Evolutionary conservation across 2,797 vertebrate species (phyloP), one percentile per base, ranked within the genome.

Genomic region (Schizopygopsis pylzovi): DNA sequence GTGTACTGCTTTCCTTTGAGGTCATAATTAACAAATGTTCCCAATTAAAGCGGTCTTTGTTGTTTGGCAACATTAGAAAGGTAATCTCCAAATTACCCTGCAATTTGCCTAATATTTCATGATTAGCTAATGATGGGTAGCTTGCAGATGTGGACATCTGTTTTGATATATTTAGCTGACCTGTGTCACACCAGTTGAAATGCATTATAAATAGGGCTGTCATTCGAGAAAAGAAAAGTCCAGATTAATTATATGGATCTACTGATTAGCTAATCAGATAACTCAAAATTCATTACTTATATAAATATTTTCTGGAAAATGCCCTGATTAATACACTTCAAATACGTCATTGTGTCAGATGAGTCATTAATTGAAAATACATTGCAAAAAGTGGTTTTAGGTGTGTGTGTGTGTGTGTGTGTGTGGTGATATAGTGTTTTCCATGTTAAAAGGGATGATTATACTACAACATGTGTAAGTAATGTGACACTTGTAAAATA

Each of bases 81-180:
- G 88, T 93, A 93, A 94, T 93, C 92, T 93, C 65, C 90, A 93
- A 95, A 94, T 94, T 83, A 87, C 92, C 78, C 88, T n/a, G 87
- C 87, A 93, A 88, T 93, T 94, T 90, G 89, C 87, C 88, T 89
- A 89, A 93, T 91, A 93, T 92, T 88, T 78, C 89, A 90, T 93
- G 91, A 93, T 93, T 93, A 85, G 90, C 84, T 92, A 91, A 84
- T 93, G 89, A 91, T 83, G 87, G 91, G 89, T 89, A 89, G 86
- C 83, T 83, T 82, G 90, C 93, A 94, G 93, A 93, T 94, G 93
- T 94, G 91, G 86, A 90, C 85, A 89, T 89, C 86, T 88, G 82
- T 87, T 76, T 86, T 86, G 82, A 86, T 91, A 84, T 89, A 65
- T 89, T 87, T 49, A 52, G 22, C 52, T 68, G 83, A 78, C 49